Evolutionary conservation across 1,140 invertebrate genomes (phyloP).

Genomic region (Nautilus pompilius): DNA sequence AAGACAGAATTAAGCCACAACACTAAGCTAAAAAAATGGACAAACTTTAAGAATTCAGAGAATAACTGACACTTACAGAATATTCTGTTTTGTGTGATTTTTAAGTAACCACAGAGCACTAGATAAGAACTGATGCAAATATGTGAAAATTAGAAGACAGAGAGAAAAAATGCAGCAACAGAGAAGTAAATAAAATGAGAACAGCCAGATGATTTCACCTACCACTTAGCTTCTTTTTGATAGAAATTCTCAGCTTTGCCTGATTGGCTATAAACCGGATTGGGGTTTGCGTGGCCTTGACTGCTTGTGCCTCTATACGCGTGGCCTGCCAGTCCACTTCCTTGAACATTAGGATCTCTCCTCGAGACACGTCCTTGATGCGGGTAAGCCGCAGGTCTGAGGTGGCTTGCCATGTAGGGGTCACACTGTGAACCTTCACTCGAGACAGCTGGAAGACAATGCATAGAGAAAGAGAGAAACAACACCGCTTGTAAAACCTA

Average conservation of each 20-base stretch:
- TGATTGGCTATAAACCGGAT: slow-evolving; percentile 91
- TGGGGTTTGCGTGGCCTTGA: slow-evolving; percentile 70
- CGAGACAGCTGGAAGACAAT: slow-evolving; percentile 72
- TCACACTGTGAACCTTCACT: slow-evolving; percentile 88
- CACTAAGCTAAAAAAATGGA: too few species aligned
- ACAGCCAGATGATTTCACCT: slow-evolving; percentile 18
- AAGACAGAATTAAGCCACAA: too few species aligned
- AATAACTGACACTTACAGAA: too few species aligned
- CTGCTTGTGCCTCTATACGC: slow-evolving; percentile 78
- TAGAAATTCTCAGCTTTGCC: slow-evolving; percentile 90
- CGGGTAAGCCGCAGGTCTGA: slow-evolving; percentile 80
- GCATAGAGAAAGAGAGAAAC: neutral
- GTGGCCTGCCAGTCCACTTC: slow-evolving; percentile 96
- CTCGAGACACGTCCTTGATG: slow-evolving; percentile 82
- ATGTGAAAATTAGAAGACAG: too few species aligned
- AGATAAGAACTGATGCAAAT: too few species aligned
- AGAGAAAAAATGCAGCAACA: neutral
- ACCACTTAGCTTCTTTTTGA: slow-evolving; percentile 92
- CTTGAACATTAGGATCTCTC: slow-evolving; percentile 93
- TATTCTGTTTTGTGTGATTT: too few species aligned
- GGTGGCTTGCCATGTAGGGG: slow-evolving; percentile 79
- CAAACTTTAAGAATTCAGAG: too few species aligned
- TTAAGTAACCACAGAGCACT: too few species aligned
- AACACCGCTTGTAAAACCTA: too few species aligned
- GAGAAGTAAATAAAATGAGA: neutral